Percentiles rank a stretch among this genome's conserved stretches.
Evolutionary conservation across 2,888 invertebrate genomes (phyloP).

Genomic region (Eretmocerus hayati): DNA sequence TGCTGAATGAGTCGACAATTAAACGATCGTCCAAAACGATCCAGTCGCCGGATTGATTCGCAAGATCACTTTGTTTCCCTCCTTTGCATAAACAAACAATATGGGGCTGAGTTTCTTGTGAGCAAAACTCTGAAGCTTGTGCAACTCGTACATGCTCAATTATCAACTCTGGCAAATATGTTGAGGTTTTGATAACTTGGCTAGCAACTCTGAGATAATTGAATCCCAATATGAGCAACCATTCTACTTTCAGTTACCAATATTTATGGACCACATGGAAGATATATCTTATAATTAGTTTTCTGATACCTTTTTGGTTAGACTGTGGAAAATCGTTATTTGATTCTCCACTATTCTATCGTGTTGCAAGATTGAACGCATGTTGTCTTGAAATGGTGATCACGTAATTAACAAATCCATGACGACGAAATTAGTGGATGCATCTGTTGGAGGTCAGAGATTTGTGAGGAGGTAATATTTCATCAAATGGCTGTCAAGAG

Average conservation of each 20-base stretch:
- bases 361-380: neutral
- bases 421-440: neutral
- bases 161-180: constrained; percentile 43
- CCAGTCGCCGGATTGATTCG: constrained; percentile 34
- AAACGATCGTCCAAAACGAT: constrained; percentile 25
- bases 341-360: neutral
- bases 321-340: neutral
- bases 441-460: neutral
- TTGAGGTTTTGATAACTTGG: constrained; percentile 43
- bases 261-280: too few species aligned
- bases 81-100: constrained; percentile 18
- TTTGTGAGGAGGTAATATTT: constrained; percentile 9
- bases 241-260: too few species aligned
- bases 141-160: constrained; percentile 17
- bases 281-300: too few species aligned
- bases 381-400: neutral
- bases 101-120: neutral
- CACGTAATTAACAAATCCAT: neutral
- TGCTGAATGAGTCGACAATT: constrained; percentile 15
- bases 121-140: constrained; percentile 14
- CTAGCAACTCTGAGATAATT: constrained; percentile 37
- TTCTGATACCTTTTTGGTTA: neutral
- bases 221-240: too few species aligned
- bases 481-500: neutral
- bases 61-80: constrained; percentile 41